These are phyloP conservation scores for Drosophila subobscura DNA, from an alignment of 1,140 invertebrate species.

Conservation along the genomic window DNA sequence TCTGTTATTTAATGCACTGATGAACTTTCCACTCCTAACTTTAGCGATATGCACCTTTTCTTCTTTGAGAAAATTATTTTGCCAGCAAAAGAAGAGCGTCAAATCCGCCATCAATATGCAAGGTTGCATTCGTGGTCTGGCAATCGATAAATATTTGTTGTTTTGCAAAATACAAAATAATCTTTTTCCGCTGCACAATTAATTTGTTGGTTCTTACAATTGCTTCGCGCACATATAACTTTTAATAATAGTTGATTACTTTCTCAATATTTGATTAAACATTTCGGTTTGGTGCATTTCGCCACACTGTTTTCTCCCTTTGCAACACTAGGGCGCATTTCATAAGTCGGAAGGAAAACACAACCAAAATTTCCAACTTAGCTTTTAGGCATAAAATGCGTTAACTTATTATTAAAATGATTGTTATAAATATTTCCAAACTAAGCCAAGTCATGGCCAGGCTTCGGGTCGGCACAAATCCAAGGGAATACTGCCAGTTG, in stretches of 20 bases:
- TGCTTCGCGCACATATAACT: neutral
- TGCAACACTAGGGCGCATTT: conserved; percentile 61
- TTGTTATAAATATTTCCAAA: conserved; percentile 55
- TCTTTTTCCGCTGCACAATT: too few relatives aligned
- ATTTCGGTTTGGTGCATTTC: neutral
- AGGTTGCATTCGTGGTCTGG: conserved; percentile 40
- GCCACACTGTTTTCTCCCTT: conserved; percentile 13
- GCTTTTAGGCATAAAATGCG: conserved; percentile 40
- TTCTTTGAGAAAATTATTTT: conserved; percentile 57
- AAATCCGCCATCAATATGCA: conserved; percentile 72
- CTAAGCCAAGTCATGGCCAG: conserved; percentile 41
- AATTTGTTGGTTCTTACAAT: too few relatives aligned
- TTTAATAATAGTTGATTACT: too few relatives aligned
- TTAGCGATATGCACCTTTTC: conserved; percentile 38
- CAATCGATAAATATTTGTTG: conserved; percentile 29
- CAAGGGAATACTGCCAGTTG: conserved; percentile 26
- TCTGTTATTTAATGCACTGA: conserved; percentile 24
- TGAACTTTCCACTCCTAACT: conserved; percentile 9
- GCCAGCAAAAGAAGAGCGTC: conserved; percentile 68
- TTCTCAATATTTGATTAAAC: neutral
- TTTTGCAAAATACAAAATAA: neutral
- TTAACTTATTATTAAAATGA: conserved; percentile 51
- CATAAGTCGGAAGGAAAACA: conserved; percentile 46
- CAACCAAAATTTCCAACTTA: conserved; percentile 11
- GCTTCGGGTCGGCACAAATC: conserved; percentile 17